Evolutionary conservation across 2,888 invertebrate species (phyloP).

Genomic region (Acheta domesticus): DNA sequence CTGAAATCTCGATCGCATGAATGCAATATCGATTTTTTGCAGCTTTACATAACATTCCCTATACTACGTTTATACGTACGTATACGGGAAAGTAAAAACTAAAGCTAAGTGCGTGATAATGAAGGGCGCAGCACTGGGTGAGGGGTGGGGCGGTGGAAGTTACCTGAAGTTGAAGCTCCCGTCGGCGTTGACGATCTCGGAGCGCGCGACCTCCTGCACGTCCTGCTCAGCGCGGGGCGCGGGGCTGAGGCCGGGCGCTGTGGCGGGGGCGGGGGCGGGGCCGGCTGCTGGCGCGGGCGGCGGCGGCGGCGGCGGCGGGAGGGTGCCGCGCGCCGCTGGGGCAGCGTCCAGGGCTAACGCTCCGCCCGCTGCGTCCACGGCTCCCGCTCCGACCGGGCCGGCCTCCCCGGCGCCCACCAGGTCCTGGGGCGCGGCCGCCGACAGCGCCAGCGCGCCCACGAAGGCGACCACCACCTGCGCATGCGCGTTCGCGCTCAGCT

Average conservation of each 20-base stretch:
- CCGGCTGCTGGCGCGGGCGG: background rate
- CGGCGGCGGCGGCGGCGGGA: background rate
- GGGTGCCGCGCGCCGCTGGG: background rate
- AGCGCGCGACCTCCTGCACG: slow-evolving; percentile 33
- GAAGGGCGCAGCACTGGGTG: too few species aligned
- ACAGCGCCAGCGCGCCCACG: background rate
- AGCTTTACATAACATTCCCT: too few species aligned
- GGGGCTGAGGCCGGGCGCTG: background rate
- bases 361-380: slow-evolving; percentile 20
- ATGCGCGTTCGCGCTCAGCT: too few species aligned
- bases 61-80: too few species aligned
- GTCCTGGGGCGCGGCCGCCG: background rate
- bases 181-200: slow-evolving; percentile 49
- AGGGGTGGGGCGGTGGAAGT: too few species aligned
- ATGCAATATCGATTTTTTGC: too few species aligned
- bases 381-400: slow-evolving; percentile 26
- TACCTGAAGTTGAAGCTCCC: slow-evolving; percentile 59
- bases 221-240: background rate
- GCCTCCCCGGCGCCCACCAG: slow-evolving; percentile 31
- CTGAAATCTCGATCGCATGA: too few species aligned
- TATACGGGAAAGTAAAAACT: too few species aligned
- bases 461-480: background rate
- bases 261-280: background rate
- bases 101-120: too few species aligned
- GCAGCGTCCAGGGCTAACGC: background rate